These are phyloP conservation scores for Ophion obscuratus DNA, from an alignment of 2,888 invertebrate genomes.

Conservation along the genomic window DNA sequence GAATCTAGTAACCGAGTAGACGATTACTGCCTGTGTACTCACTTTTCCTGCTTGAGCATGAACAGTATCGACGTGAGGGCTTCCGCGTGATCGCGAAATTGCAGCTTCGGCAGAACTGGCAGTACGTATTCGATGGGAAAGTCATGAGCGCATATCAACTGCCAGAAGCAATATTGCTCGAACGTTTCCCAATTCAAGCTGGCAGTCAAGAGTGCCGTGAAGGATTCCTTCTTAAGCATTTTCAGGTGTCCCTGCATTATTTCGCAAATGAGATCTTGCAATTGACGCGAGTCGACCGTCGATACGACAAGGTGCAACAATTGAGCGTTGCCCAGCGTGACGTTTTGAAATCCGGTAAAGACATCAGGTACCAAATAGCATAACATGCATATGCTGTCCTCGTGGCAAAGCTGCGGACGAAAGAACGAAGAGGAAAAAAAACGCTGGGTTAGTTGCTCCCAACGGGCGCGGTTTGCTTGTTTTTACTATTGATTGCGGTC, in stretches of 20 bases:
- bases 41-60: constrained; percentile 95
- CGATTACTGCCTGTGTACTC: constrained; percentile 72
- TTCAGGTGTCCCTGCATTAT: constrained; percentile 94
- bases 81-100: constrained; percentile 94
- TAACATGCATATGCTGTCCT: constrained; percentile 94
- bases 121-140: constrained; percentile 96
- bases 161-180: constrained; percentile 99
- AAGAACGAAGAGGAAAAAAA: background rate
- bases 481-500: constrained; percentile 16
- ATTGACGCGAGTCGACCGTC: constrained; percentile 94
- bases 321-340: constrained; percentile 94
- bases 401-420: constrained; percentile 89
- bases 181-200: constrained; percentile 98
- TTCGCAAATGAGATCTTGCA: constrained; percentile 95
- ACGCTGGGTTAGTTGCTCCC: background rate
- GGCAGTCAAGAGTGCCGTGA: constrained; percentile 90
- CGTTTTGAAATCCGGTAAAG: constrained; percentile 94
- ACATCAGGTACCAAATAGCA: constrained; percentile 97
- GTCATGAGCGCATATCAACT: constrained; percentile 96
- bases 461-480: constrained; percentile 2
- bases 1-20: background rate
- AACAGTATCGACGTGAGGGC: constrained; percentile 95
- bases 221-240: constrained; percentile 92
- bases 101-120: constrained; percentile 91
- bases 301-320: constrained; percentile 95